Base-by-base conservation (phyloP, 2,797 vertebrate species). In the Ptychadena robeensis region DNA sequence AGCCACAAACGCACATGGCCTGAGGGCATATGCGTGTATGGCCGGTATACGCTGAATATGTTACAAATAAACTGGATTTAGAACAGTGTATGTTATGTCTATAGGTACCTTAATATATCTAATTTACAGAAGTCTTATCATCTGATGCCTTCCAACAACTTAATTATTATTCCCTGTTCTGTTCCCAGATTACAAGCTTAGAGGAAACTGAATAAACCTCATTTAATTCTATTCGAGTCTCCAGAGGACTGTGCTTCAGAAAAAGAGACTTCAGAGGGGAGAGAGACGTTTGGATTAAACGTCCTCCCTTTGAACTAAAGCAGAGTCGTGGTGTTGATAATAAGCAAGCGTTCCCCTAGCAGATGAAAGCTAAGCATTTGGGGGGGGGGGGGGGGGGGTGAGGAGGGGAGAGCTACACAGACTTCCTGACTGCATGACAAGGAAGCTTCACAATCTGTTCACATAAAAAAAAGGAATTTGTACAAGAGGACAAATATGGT, bases 191-290 rank as follows among this genome's bases (percentile, higher is more conserved):
- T 80, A 84, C 75, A 37, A 61, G 71, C 48, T 84, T 64, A 64
- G 63, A 84, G 70, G 48, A 48, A 63, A 70, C 63, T 80, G 82
- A 84, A 84, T 84, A 80, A 84, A 84, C 76, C 82, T 84, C 82
- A 84, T 80, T 84, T 84, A 74, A 84, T 84, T 80, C 75, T 75
- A 31, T 35, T 74, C 12, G 25, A 74, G 37, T 74, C 82, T 73
- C 82, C 65, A 18, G 70, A 80, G 82, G 82, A 44, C 64, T 68
- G 34, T 18, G 70, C 82, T 80, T 80, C 77, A 80, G 64, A 80
- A 84, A 84, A 64, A 66, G 77, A 81, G 65, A 84, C 82, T 84
- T 84, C 82, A 84, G 76, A 84, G 37, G 71, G 64, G 64, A 63
- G 53, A 75, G 65, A 67, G 78, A 75, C 48, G 71, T 64, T 80